Conservation (phyloP, 2,888 invertebrate species). For the Psylliodes chrysocephalus region DNA sequence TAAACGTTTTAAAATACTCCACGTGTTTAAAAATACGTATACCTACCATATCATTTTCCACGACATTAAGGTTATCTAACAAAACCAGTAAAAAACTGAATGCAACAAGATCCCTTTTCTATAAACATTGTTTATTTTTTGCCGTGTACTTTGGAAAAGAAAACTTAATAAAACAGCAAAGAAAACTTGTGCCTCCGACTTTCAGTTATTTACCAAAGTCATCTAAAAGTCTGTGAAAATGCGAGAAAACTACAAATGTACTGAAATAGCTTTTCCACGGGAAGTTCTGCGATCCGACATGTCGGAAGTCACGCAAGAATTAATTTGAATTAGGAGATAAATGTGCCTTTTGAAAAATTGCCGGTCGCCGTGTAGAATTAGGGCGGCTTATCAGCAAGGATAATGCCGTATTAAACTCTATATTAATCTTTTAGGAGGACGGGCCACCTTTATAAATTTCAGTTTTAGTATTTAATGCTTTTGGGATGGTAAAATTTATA, state of each 20-base stretch:
- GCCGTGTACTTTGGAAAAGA: neutral
- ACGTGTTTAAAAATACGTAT: too few relatives aligned
- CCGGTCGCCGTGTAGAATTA: slow-evolving; percentile 12
- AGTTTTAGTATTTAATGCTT: neutral
- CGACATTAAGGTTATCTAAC: too few relatives aligned
- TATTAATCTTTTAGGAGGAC: neutral
- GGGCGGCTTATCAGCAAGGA: slow-evolving; percentile 10
- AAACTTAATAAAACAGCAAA: slow-evolving; percentile 10
- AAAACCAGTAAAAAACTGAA: too few relatives aligned
- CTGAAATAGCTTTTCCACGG: slow-evolving; percentile 25
- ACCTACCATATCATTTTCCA: too few relatives aligned
- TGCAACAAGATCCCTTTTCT: neutral
- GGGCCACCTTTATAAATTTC: neutral
- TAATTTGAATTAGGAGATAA: slow-evolving; percentile 34
- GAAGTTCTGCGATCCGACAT: slow-evolving; percentile 33
- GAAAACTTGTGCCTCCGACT: slow-evolving; percentile 14
- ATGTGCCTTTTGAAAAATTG: slow-evolving; percentile 30
- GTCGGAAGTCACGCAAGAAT: slow-evolving; percentile 38
- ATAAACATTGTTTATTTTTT: neutral
- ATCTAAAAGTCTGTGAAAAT: slow-evolving; percentile 27
- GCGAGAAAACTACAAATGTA: slow-evolving; percentile 37
- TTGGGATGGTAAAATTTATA: neutral
- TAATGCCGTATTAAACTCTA: slow-evolving; percentile 6
- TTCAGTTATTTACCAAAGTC: slow-evolving; percentile 30
- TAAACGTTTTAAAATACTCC: too few relatives aligned